A percentile compares a stretch with the other conserved stretches of the same genome.
These are phyloP conservation scores for Tamandua tetradactyla DNA, from an alignment of 2,797 vertebrate species.

Conservation along the genomic window DNA sequence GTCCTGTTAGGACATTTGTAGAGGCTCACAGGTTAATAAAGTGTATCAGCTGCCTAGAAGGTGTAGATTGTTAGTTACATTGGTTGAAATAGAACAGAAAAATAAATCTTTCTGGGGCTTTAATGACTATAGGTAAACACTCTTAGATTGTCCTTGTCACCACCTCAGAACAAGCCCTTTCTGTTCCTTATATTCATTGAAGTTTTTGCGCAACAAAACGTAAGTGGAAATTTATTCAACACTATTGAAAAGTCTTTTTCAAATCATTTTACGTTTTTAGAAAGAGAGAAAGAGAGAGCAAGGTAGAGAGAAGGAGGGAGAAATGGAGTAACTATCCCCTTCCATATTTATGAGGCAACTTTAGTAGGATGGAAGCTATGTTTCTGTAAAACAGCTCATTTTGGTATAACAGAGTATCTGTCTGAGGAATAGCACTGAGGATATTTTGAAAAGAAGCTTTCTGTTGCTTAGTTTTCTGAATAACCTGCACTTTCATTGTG, in stretches of 20 bases:
- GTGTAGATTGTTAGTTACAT: not conserved
- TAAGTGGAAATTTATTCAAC: not conserved
- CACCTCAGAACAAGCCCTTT: not conserved
- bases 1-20: not conserved
- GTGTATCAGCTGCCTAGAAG: not conserved
- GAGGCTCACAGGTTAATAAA: not conserved
- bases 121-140: not conserved
- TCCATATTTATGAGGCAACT: slow-evolving; percentile 52
- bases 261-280: not conserved
- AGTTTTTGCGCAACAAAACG: not conserved
- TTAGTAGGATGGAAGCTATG: not conserved
- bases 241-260: not conserved
- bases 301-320: not conserved
- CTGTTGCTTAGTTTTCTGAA: not conserved
- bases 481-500: not conserved
- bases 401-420: slow-evolving; percentile 9
- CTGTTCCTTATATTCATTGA: not conserved
- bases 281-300: not conserved
- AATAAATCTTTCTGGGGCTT: not conserved
- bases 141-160: not conserved
- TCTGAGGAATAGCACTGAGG: not conserved
- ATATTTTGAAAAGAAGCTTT: slow-evolving; percentile 40
- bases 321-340: not conserved
- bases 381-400: slow-evolving; percentile 32
- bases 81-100: not conserved